Evolutionary conservation across 2,797 vertebrate genomes (phyloP).

Genomic region (Limnodromus scolopaceus): DNA sequence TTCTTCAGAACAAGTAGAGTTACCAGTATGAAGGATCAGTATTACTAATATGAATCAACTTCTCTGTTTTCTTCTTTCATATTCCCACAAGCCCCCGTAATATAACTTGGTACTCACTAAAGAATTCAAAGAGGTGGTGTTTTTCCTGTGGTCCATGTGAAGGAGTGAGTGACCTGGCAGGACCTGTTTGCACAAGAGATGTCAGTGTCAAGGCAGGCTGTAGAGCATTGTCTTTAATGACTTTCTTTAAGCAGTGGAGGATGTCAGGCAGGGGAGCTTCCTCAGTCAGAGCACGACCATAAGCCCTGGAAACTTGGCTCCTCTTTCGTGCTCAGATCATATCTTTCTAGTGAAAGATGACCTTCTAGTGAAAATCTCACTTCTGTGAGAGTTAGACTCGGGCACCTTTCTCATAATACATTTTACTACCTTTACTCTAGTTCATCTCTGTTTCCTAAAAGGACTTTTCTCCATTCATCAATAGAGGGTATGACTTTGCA

Average conservation of each 20-base stretch:
- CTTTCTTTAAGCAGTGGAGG: background rate
- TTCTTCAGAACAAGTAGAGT: background rate
- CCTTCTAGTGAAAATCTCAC: background rate
- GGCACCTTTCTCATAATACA: background rate
- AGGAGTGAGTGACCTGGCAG: background rate
- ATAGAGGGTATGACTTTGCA: background rate
- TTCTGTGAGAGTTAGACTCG: background rate
- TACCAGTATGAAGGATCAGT: background rate
- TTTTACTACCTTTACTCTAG: background rate
- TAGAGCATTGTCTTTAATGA: background rate
- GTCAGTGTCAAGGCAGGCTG: background rate
- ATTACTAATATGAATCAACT: background rate
- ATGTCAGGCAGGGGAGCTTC: background rate
- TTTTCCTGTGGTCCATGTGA: background rate
- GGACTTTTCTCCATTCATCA: background rate
- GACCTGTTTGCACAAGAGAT: background rate
- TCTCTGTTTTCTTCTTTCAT: background rate
- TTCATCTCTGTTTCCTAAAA: conserved; percentile 22
- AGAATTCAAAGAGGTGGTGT: background rate
- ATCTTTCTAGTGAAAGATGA: background rate
- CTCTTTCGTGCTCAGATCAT: background rate
- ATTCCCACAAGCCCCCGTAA: background rate
- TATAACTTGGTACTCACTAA: background rate
- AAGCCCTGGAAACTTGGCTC: background rate
- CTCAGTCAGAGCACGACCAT: background rate